Percentiles rank a stretch among this genome's conserved stretches.
phyloP scores from a whole-genome alignment of 2,113 vertebrate species.

The Alligator mississippiensis region DNA sequence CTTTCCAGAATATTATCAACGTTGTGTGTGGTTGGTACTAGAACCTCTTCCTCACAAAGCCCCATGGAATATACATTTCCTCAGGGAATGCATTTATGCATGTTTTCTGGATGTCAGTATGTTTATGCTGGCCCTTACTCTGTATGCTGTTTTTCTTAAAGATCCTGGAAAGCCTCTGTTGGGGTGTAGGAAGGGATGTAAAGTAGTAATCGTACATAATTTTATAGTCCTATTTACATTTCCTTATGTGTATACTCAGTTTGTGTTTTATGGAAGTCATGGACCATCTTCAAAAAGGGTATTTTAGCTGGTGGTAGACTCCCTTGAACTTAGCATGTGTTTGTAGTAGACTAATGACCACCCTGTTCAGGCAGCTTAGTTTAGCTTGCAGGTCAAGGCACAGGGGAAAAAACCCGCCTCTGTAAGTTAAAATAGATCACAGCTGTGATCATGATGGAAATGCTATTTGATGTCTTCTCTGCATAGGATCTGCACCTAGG shows the following conservation, averaged over 20 bases:
- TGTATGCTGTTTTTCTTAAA: not conserved
- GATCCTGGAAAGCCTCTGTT: not conserved
- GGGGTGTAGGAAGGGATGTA: not conserved
- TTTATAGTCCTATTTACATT: not conserved
- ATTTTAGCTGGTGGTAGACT: not conserved
- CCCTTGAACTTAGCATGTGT: not conserved
- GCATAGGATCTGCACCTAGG: not conserved
- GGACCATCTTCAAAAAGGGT: not conserved
- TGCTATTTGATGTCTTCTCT: not conserved
- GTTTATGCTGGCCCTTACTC: not conserved
- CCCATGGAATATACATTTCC: not conserved
- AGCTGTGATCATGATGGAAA: not conserved
- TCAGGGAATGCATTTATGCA: not conserved
- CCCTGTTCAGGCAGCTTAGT: too few relatives aligned
- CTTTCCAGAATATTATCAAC: not conserved
- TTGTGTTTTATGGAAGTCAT: not conserved
- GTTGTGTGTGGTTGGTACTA: not conserved
- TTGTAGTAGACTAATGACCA: not conserved
- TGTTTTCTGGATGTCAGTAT: not conserved
- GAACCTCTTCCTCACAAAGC: not conserved
- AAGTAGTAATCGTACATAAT: not conserved
- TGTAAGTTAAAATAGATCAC: not conserved
- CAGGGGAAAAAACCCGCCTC: too few relatives aligned
- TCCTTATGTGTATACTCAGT: not conserved
- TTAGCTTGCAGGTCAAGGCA: too few relatives aligned